Evolutionary conservation across 2,888 invertebrate species (phyloP).

Genomic region (Griposia aprilina): DNA sequence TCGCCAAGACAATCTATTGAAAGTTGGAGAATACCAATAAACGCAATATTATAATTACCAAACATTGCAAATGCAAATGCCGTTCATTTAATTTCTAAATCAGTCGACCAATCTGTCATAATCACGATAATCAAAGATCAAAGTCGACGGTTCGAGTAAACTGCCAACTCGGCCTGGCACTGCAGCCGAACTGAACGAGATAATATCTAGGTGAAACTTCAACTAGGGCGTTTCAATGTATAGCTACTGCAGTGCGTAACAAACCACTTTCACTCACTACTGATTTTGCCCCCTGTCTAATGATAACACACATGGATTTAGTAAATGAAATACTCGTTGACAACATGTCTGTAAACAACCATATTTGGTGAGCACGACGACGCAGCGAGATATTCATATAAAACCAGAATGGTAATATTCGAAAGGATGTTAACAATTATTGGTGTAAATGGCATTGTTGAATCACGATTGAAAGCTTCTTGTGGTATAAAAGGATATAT

Average conservation of each 20-base stretch:
- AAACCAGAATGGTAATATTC: conserved; percentile 45
- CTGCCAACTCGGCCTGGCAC: conserved; percentile 82
- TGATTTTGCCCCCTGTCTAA: conserved; percentile 71
- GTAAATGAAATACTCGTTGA: conserved; percentile 18
- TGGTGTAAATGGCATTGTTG: conserved; percentile 30
- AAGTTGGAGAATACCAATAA: conserved; percentile 6
- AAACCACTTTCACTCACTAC: conserved; percentile 82
- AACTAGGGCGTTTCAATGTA: conserved; percentile 75
- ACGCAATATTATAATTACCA: conserved; percentile 30
- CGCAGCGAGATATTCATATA: neutral
- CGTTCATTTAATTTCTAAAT: conserved; percentile 70
- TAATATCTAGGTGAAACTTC: conserved; percentile 83
- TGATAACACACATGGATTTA: conserved; percentile 50
- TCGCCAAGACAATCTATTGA: conserved; percentile 6
- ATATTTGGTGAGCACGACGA: conserved; percentile 15
- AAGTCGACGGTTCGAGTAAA: conserved; percentile 78
- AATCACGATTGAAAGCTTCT: conserved; percentile 32
- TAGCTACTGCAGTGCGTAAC: conserved; percentile 73
- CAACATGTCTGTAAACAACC: neutral
- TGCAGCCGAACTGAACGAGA: conserved; percentile 76
- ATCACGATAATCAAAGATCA: conserved; percentile 76
- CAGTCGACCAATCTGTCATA: conserved; percentile 68
- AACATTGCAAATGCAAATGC: conserved; percentile 41
- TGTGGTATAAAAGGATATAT: conserved; percentile 30
- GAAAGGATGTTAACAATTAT: conserved; percentile 38